Evolutionary conservation across 2,888 invertebrate species (phyloP), one percentile per base, ranked within the genome.

Genomic region (Fabriciana adippe): DNA sequence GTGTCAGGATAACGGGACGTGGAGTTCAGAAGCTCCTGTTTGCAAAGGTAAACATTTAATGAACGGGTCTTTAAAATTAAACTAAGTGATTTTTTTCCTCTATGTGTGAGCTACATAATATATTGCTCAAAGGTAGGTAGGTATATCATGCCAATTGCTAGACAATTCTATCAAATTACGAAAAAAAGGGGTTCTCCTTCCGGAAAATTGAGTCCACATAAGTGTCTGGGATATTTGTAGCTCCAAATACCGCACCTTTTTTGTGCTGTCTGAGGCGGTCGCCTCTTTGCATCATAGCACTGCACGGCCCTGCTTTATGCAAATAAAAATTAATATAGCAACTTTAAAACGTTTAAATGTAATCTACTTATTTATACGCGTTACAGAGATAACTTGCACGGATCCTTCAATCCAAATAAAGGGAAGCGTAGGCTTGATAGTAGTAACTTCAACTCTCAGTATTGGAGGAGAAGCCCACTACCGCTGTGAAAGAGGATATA

Each of bases 1-100:
- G 63, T 98, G 98, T 80, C 94, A 97, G 64, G 97, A 98, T 80
- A 96, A 98, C 80, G 97, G 96, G 61, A 97, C 97, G 0, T 98
- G 98, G 98, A 97, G 97, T 79, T 96, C 97, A 18, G 96, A 96
- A 68, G 89, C 95, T 0, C 97, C 98, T 0, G 82, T 89, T n/a
- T 98, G 98, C 82, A 94, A 94, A 92, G 96, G 97, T 96, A 87
- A 79, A 50, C 8, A 26, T 15, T 51, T 1, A 47, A 50, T 50
- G n/a, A n/a, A 50, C n/a, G 5, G 15, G n/a, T n/a, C 14, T n/a
- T n/a, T 6, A 6, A 50, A 50, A 50, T 50, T 8, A 50, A 50
- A 0, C 50, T 26, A 5, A 26, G 26, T 14, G 50, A 13, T 50
- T 50, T 15, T 48, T 5, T 48, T 50, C 14, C 15, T 50, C 16